phyloP scores from a whole-genome alignment of 2,888 invertebrate species.

The Lasioglossum marginatum region DNA sequence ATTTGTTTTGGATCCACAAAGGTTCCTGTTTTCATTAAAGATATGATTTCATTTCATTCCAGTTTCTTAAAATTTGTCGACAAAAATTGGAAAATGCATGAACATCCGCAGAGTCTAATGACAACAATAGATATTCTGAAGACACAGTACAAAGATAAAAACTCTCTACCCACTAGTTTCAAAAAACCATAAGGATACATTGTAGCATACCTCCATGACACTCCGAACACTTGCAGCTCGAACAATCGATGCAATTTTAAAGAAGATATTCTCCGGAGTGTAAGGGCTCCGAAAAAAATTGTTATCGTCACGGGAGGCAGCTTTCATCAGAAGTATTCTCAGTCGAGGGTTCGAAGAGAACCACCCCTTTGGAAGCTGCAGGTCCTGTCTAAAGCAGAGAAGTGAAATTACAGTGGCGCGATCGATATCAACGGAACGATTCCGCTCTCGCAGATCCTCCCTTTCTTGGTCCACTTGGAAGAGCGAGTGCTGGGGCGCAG shows the following conservation, averaged over 20 bases:
- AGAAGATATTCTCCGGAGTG: background rate
- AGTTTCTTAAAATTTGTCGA: no score
- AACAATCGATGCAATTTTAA: background rate
- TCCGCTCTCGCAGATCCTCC: background rate
- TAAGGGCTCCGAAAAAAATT: background rate
- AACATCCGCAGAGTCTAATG: no score
- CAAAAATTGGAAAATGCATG: no score
- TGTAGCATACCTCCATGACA: background rate
- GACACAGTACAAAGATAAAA: background rate
- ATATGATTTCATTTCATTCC: no score
- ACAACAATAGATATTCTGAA: no score
- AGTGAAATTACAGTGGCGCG: slow-evolving; percentile 7
- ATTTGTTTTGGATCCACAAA: no score
- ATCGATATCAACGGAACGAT: slow-evolving; percentile 9
- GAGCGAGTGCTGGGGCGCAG: background rate
- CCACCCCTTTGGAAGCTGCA: background rate
- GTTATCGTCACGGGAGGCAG: background rate
- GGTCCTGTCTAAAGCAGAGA: slow-evolving; percentile 1
- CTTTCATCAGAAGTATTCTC: background rate
- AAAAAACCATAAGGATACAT: background rate
- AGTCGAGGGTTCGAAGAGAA: background rate
- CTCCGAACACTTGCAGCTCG: background rate
- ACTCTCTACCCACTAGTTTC: background rate
- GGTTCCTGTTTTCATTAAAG: no score
- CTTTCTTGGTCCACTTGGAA: background rate